Percentiles rank a stretch among this genome's conserved stretches.
These are phyloP conservation scores for Trachythela sp. DNA, from an alignment of 64 coral and sea anemone species.

Conservation along the genomic window DNA sequence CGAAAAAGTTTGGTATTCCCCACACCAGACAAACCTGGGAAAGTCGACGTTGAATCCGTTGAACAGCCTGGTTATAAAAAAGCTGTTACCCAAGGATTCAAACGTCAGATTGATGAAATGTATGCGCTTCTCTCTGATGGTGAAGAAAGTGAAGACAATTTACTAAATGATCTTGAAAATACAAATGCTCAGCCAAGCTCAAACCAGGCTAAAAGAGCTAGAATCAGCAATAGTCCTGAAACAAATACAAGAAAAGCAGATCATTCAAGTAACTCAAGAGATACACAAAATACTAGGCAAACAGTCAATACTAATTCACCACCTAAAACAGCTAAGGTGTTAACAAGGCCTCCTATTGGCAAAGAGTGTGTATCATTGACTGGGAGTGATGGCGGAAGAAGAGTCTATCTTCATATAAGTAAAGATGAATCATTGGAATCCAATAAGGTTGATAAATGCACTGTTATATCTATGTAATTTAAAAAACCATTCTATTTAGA, in stretches of 20 bases:
- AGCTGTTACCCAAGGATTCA: conserved; percentile 12
- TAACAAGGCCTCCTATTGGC: conserved; percentile 52
- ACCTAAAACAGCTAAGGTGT: conserved; percentile 7
- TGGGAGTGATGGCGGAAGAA: conserved; percentile 41
- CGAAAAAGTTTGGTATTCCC: not conserved
- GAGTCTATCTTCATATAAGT: not conserved
- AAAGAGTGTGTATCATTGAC: conserved; percentile 53
- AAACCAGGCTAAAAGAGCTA: not conserved
- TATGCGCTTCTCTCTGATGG: conserved; percentile 44
- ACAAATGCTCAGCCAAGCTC: not conserved
- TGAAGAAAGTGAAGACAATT: conserved; percentile 29
- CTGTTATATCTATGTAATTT: not conserved
- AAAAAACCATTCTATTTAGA: not conserved
- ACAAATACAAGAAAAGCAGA: not conserved
- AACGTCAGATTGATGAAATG: conserved; percentile 56
- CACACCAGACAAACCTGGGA: not conserved
- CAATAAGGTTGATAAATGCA: not conserved
- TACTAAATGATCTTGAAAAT: not conserved
- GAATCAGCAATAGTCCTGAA: not conserved
- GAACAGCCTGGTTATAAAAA: not conserved
- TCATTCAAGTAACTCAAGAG: not conserved
- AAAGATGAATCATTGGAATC: conserved; percentile 1
- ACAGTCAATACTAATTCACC: not conserved
- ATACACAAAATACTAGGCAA: too few species aligned
- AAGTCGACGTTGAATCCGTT: not conserved